phyloP scores from a whole-genome alignment of 1,140 invertebrate genomes.

The Bilobella aurantiaca region DNA sequence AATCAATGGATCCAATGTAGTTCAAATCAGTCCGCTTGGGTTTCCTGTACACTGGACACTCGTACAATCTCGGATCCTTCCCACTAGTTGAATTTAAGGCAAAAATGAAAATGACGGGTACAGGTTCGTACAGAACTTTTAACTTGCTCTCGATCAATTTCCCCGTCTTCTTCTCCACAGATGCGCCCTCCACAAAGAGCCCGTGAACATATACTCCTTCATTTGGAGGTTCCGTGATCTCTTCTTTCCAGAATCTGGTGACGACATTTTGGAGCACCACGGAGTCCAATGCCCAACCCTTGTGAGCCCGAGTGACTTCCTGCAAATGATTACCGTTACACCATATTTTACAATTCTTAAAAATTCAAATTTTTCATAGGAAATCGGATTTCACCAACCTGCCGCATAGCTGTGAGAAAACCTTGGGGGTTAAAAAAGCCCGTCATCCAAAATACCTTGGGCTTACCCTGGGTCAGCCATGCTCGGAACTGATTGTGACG shows the following conservation, averaged over 20 bases:
- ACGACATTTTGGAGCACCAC: constrained; percentile 93
- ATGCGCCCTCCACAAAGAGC: constrained; percentile 85
- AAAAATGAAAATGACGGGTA: constrained; percentile 93
- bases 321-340: too few species aligned
- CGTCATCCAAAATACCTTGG: constrained; percentile 88
- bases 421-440: constrained; percentile 97
- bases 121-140: constrained; percentile 78
- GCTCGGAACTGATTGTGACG: constrained; percentile 58
- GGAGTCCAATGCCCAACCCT: constrained; percentile 92
- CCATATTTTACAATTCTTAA: too few species aligned
- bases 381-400: constrained; percentile 56
- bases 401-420: constrained; percentile 93
- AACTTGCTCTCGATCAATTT: constrained; percentile 85
- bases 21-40: constrained; percentile 84
- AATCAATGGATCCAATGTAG: constrained; percentile 90
- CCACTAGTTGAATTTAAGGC: constrained; percentile 86
- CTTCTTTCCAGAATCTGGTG: constrained; percentile 65
- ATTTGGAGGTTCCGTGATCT: constrained; percentile 75
- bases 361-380: constrained; percentile 15
- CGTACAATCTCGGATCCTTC: constrained; percentile 80
- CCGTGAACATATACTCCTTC: constrained; percentile 91
- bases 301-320: constrained; percentile 90
- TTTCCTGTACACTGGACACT: constrained; percentile 93
- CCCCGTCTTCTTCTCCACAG: constrained; percentile 71
- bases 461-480: constrained; percentile 72